These are phyloP conservation scores for Dorcus hopei DNA, from an alignment of 2,888 invertebrate genomes.

Conservation along the genomic window DNA sequence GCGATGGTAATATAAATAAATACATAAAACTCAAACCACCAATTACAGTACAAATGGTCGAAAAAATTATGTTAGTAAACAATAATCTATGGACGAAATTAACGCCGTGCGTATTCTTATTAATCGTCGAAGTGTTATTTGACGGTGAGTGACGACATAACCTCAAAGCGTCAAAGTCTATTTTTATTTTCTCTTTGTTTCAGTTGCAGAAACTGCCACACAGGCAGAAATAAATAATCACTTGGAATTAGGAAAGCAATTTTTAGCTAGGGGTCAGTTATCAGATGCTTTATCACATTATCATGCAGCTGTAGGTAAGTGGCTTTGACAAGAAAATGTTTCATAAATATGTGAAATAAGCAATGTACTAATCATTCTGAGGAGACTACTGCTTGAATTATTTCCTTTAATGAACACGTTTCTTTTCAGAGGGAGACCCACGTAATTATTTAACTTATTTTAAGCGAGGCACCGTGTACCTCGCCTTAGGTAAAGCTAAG, in stretches of 20 bases:
- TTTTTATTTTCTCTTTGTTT: slow-evolving; percentile 23
- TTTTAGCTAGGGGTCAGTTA: slow-evolving; percentile 88
- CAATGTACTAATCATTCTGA: neutral
- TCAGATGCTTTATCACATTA: slow-evolving; percentile 96
- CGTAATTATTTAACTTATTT: slow-evolving; percentile 94
- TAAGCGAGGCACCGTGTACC: slow-evolving; percentile 91
- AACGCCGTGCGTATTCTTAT: slow-evolving; percentile 63
- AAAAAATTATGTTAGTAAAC: slow-evolving; percentile 54
- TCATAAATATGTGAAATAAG: no score
- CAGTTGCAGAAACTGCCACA: slow-evolving; percentile 69
- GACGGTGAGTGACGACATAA: slow-evolving; percentile 56
- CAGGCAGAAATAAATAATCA: slow-evolving; percentile 86
- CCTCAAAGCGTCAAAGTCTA: slow-evolving; percentile 10
- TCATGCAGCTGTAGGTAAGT: slow-evolving; percentile 93
- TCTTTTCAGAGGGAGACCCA: slow-evolving; percentile 83
- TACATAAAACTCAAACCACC: slow-evolving; percentile 21
- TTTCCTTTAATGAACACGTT: neutral
- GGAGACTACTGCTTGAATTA: no score
- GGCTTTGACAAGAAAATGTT: neutral
- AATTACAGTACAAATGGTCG: slow-evolving; percentile 49
- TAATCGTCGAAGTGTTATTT: slow-evolving; percentile 66
- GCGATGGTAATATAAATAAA: slow-evolving; percentile 1
- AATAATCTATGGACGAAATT: slow-evolving; percentile 57
- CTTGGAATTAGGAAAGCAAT: slow-evolving; percentile 88
- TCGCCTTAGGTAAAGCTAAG: slow-evolving; percentile 93